phyloP scores from a whole-genome alignment of 2,113 vertebrate genomes.

The Thamnophis sirtalis region DNA sequence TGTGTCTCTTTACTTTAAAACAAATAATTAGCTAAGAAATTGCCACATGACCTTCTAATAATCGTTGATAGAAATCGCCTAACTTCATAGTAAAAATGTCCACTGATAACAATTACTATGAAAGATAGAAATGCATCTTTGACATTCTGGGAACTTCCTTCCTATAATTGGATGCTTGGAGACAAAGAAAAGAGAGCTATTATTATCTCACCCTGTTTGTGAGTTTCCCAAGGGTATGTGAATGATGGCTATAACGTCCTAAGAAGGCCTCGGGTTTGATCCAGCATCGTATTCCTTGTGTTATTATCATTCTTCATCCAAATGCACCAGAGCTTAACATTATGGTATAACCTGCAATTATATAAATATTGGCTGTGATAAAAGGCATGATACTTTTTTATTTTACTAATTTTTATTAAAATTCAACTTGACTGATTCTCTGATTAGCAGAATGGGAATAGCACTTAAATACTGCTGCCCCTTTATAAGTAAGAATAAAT shows the following conservation, averaged over 20 bases:
- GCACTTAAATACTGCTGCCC: not conserved
- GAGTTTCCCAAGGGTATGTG: not conserved
- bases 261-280: not conserved
- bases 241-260: not conserved
- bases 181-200: conserved; percentile 1
- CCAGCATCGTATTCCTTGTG: not conserved
- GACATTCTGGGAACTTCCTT: not conserved
- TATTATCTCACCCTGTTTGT: conserved; percentile 1
- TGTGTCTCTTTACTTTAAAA: not conserved
- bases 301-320: not conserved
- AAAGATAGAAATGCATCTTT: conserved; percentile 3
- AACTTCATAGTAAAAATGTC: not conserved
- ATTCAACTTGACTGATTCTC: not conserved
- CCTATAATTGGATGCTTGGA: conserved; percentile 2
- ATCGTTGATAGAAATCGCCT: not conserved
- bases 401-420: not conserved
- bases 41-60: not conserved
- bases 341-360: not conserved
- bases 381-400: not conserved
- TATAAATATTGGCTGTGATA: not conserved
- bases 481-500: not conserved
- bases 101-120: not conserved
- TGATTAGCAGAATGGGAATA: not conserved
- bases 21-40: not conserved
- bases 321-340: conserved; percentile 25